Evolutionary conservation across 2,113 vertebrate genomes (phyloP), one percentile per base, ranked within the genome.

Genomic region (Myotis davidii): DNA sequence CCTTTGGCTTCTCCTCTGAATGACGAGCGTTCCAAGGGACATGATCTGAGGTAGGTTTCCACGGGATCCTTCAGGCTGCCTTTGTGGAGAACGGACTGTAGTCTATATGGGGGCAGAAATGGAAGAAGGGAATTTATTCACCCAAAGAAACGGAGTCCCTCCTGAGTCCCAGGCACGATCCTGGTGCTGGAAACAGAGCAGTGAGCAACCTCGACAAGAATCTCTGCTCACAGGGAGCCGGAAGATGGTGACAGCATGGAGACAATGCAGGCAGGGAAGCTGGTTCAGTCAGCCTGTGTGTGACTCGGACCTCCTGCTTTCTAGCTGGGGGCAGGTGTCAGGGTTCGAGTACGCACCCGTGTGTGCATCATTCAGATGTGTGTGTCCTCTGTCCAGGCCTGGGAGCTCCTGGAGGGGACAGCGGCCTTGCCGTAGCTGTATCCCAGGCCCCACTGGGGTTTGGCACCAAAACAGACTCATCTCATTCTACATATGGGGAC

Each of bases 321-420:
- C 88, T 6, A 37, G 20, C 32, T 12, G 6, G 32, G 70, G 42
- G 54, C 20, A 25, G 23, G 50, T 12, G 64, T 20, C 3, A 9
- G 42, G 21, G 50, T 34, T 12, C 3, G 6, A 0, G 16, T 34
- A 1, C 3, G 39, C 45, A 25, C 9, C 13, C 10, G 61, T 7
- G 27, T 14, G 1, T 4, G 39, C 21, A 9, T 3, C 3, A 6
- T 1, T 17, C 91, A 48, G 25, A 0, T n/a, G 52, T 3, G 2
- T n/a, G 2, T 14, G 29, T 27, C 42, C 2, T 5, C 2, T 2
- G 50, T 69, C 77, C 56, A 3, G 18, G 45, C 54, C 45, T 8
- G 8, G 16, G 89, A 25, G 12, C n/a, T 37, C 4, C 32, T 12
- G 48, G 23, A 56, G 45, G 61, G 18, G 52, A 6, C 3, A 6